These are phyloP conservation scores for Neoitamus cyanurus DNA, from an alignment of 2,888 invertebrate species.

Conservation along the genomic window DNA sequence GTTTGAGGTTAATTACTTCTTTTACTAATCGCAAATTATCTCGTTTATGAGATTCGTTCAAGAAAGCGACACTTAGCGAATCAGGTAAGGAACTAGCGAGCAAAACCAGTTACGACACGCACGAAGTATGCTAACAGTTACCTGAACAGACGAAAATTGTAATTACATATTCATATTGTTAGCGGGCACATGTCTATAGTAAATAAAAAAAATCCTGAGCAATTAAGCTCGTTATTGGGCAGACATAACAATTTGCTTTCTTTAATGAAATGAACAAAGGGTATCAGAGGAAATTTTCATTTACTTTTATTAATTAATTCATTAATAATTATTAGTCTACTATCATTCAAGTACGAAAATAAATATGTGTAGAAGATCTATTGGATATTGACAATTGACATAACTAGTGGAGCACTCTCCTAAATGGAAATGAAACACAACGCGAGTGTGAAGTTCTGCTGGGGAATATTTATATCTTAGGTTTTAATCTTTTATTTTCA, in stretches of 20 bases:
- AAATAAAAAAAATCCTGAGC: not conserved
- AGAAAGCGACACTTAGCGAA: not conserved
- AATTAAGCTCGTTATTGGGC: not conserved
- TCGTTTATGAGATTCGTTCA: not conserved
- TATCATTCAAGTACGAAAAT: too few species aligned
- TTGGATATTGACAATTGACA: too few species aligned
- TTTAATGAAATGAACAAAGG: too few species aligned
- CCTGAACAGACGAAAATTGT: not conserved
- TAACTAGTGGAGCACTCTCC: too few species aligned
- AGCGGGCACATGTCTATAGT: not conserved
- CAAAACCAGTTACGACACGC: not conserved
- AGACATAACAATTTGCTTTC: not conserved
- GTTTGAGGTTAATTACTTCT: not conserved
- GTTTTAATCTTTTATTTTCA: too few species aligned
- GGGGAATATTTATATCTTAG: too few species aligned
- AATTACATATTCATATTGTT: not conserved
- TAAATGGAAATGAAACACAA: too few species aligned
- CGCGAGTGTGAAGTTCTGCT: too few species aligned
- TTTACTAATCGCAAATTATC: not conserved
- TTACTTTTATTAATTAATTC: too few species aligned
- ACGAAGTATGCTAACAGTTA: not conserved
- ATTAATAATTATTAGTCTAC: too few species aligned
- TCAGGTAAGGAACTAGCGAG: not conserved
- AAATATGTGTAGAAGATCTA: too few species aligned
- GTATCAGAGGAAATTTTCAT: not conserved